Conservation (phyloP, 2,113 vertebrate species). For the Xenus cinereus region DNA sequence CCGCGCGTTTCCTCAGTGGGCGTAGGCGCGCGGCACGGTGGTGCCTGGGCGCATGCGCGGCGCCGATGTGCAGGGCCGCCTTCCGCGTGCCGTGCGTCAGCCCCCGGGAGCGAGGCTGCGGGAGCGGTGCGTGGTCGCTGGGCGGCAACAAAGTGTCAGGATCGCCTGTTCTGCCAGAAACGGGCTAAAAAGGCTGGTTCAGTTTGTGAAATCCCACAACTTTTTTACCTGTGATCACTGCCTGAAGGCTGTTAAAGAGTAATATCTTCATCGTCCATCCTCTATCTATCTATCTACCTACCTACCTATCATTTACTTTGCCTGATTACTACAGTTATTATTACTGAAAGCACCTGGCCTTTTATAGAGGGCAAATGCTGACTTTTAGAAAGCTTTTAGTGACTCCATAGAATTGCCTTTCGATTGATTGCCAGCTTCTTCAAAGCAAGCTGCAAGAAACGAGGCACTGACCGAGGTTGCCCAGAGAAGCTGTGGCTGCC, state of each 20-base stretch:
- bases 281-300: no score
- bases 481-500: no score
- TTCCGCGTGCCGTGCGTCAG: neutral
- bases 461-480: no score
- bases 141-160: neutral
- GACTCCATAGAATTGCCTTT: neutral
- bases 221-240: neutral
- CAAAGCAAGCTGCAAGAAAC: neutral
- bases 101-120: no score
- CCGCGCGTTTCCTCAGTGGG: no score
- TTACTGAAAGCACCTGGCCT: neutral
- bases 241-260: neutral
- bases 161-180: fast-evolving
- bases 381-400: neutral
- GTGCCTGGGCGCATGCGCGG: no score
- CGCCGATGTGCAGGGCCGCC: neutral
- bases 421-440: neutral
- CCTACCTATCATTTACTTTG: no score
- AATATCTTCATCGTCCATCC: neutral
- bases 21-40: no score
- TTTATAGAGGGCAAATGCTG: neutral
- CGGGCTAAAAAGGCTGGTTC: fast-evolving
- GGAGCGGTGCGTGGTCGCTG: fast-evolving
- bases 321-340: no score
- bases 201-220: no score